phyloP scores from a whole-genome alignment of 2,113 vertebrate genomes.

The Erythrolamprus reginae region DNA sequence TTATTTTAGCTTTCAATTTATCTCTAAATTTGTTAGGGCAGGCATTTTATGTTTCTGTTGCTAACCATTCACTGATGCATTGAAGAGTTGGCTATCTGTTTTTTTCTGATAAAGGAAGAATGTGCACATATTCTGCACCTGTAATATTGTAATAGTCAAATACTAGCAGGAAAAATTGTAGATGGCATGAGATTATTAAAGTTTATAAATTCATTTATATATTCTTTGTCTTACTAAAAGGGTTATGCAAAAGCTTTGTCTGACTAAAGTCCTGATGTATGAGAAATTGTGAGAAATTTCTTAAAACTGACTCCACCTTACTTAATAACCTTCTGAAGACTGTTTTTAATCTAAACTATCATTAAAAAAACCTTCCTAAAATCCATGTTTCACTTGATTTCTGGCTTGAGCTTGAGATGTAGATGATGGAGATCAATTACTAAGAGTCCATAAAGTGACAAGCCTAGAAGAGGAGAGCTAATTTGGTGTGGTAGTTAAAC shows the following conservation, averaged over 20 bases:
- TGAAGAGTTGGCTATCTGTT: neutral
- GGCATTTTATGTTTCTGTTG: neutral
- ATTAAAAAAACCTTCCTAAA: neutral
- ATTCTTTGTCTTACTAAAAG: neutral
- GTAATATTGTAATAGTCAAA: neutral
- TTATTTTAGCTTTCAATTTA: neutral
- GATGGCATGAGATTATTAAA: neutral
- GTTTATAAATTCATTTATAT: neutral
- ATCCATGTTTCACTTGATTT: neutral
- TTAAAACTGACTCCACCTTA: neutral
- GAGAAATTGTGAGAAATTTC: neutral
- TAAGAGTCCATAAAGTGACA: neutral
- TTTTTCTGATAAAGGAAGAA: neutral
- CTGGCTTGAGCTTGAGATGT: neutral
- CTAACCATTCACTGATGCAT: neutral
- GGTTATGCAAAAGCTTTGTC: neutral
- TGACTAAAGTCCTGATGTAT: neutral
- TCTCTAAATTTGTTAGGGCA: neutral
- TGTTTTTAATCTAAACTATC: neutral
- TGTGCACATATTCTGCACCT: neutral
- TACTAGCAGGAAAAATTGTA: neutral
- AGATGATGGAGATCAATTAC: neutral
- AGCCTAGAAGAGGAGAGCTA: neutral
- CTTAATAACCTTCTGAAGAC: too few relatives aligned
- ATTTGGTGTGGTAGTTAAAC: neutral